These are phyloP conservation scores for Actenoides hombroni DNA, from an alignment of 2,113 vertebrate genomes.

Conservation along the genomic window DNA sequence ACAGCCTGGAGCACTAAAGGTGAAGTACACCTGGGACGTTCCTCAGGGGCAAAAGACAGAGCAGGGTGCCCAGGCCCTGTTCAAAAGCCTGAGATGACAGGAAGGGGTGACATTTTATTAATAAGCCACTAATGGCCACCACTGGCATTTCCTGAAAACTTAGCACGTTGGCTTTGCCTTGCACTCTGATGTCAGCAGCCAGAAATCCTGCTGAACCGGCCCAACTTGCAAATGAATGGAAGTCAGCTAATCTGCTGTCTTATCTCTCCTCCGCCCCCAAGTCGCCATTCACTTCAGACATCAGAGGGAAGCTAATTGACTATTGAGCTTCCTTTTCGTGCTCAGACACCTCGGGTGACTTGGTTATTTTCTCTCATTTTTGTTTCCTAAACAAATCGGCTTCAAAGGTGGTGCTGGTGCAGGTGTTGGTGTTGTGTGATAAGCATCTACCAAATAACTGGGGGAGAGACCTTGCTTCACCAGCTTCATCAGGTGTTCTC, in stretches of 20 bases:
- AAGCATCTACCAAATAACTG: not conserved
- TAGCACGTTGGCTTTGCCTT: not conserved
- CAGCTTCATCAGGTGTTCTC: not conserved
- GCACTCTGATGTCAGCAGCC: conserved; percentile 10
- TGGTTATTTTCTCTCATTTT: conserved; percentile 19
- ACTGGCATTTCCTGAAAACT: conserved; percentile 29
- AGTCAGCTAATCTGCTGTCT: not conserved
- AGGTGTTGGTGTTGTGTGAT: not conserved
- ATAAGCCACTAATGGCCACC: not conserved
- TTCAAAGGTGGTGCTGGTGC: not conserved
- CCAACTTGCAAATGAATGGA: not conserved
- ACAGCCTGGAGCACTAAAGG: not conserved
- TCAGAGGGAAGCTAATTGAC: conserved; percentile 2
- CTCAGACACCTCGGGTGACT: conserved; percentile 1
- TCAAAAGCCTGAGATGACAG: not conserved
- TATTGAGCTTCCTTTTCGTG: conserved; percentile 4
- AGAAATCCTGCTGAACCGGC: conserved; percentile 32
- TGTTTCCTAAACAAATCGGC: not conserved
- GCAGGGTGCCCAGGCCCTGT: not conserved
- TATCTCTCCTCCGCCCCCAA: not conserved
- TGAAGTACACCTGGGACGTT: not conserved
- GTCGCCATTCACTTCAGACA: not conserved
- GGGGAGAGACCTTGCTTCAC: not conserved
- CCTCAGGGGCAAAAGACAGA: not conserved
- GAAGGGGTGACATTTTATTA: not conserved